Evolutionary conservation across 1,140 invertebrate species (phyloP).

Genomic region (Caenorhabditis briggsae): DNA sequence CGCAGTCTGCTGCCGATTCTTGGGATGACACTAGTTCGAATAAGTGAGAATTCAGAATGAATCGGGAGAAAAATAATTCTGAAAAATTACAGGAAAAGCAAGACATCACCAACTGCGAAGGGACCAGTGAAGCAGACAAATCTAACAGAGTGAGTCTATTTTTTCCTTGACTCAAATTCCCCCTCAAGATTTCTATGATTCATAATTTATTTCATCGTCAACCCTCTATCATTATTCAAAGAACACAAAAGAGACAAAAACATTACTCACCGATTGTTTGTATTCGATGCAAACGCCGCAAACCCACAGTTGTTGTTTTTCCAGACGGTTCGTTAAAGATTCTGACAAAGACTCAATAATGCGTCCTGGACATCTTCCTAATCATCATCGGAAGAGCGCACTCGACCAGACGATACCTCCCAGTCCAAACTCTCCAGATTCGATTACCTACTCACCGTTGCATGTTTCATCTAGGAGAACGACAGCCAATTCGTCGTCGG

Average conservation of each 20-base stretch:
- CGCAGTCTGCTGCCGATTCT: conserved; percentile 16
- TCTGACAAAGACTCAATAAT: background rate
- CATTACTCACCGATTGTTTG: background rate
- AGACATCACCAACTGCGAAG: conserved; percentile 11
- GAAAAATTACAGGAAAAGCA: background rate
- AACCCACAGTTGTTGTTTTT: background rate
- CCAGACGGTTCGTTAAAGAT: conserved; percentile 39
- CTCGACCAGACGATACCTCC: conserved; percentile 24
- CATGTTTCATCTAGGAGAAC: conserved; percentile 13
- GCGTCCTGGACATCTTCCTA: conserved; percentile 40
- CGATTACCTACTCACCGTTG: background rate
- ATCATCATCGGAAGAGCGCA: conserved; percentile 34
- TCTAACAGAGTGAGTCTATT: conserved; percentile 1
- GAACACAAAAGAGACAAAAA: conserved; percentile 22
- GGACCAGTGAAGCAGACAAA: conserved; percentile 13
- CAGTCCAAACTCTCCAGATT: conserved; percentile 47
- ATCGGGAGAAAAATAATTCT: background rate
- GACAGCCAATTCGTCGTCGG: conserved; percentile 17
- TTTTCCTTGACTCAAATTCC: background rate
- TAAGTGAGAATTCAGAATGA: background rate
- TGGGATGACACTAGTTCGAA: background rate
- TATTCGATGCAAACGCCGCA: background rate
- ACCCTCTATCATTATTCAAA: background rate
- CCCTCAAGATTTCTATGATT: background rate
- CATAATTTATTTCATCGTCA: background rate